phyloP scores from a whole-genome alignment of 2,113 vertebrate species.

The Rhinoptilus africanus region DNA sequence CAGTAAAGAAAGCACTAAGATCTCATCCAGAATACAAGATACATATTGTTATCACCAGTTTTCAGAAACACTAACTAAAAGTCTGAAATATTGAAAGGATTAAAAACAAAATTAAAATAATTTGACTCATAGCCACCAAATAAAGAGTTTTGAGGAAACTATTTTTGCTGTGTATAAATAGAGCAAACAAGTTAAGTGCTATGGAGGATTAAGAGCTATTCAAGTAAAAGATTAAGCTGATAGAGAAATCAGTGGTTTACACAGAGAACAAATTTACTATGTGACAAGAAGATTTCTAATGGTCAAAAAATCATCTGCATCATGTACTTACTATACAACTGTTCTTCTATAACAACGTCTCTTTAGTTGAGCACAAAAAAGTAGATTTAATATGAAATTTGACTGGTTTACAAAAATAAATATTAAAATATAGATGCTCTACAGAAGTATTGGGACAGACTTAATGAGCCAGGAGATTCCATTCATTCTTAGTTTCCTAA shows the following conservation, averaged over 20 bases:
- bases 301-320: not conserved
- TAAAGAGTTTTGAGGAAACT: not conserved
- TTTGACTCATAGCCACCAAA: not conserved
- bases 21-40: not conserved
- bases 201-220: not conserved
- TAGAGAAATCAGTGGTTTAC: not conserved
- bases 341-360: not conserved
- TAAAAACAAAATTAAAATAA: not conserved
- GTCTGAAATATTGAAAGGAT: not conserved
- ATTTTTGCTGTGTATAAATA: not conserved
- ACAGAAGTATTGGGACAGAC: not conserved
- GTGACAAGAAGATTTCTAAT: not conserved
- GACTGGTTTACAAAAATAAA: not conserved
- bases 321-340: not conserved
- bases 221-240: not conserved
- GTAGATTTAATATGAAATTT: not conserved
- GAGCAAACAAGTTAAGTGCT: not conserved
- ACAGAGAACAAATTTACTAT: not conserved
- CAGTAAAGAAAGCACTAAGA: not conserved
- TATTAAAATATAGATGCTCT: not conserved
- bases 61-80: not conserved
- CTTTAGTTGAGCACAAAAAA: not conserved
- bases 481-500: not conserved
- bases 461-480: not conserved
- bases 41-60: not conserved